Evolutionary conservation across 2,888 invertebrate genomes (phyloP), one percentile per base, ranked within the genome.

Genomic region (Dimorphilus gyrociliatus): DNA sequence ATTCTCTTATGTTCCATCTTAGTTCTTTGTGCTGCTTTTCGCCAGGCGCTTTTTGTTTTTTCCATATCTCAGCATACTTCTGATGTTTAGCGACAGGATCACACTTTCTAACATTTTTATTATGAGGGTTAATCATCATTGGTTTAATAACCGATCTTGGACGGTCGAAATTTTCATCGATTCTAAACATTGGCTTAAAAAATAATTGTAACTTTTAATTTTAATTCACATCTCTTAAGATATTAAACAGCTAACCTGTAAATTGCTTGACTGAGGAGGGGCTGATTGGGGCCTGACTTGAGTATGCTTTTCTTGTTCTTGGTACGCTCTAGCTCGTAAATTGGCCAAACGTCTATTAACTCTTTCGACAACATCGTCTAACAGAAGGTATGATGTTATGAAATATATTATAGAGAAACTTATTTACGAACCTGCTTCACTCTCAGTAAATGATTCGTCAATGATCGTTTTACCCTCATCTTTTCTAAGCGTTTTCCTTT

Each of bases 11-110:
- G 36, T 47, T 50, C 59, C 59, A 58, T 18, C 60, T 42, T 8
- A 61, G 44, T 16, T 45, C 42, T 35, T 53, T 51, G 37, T 54
- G 60, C n/a, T 39, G 36, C 34, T 55, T 53, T 37, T 61, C 61
- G 6, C 59, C 60, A 5, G 60, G 59, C 2, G 53, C 51, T 24
- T 42, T 40, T 35, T 55, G 48, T 3, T 33, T 19, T 12, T 45
- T 34, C 60, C 59, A 60, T 10, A 40, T 40, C 36, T 49, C 46
- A 24, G 46, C 39, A 39, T 56, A 56, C 42, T 54, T 47, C 29
- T 55, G 55, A 32, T 44, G 54, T 17, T 52, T 36, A 1, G 45
- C 40, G 18, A 59, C 59, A 2, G 58, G 57, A 37, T 57, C 55
- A 17, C 38, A 39, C 33, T 51, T 51, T 27, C 45, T 42, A 13